These are phyloP conservation scores for Ptychodera flava DNA, from an alignment of 35 echinoderm and acorn worm species.

Conservation along the genomic window DNA sequence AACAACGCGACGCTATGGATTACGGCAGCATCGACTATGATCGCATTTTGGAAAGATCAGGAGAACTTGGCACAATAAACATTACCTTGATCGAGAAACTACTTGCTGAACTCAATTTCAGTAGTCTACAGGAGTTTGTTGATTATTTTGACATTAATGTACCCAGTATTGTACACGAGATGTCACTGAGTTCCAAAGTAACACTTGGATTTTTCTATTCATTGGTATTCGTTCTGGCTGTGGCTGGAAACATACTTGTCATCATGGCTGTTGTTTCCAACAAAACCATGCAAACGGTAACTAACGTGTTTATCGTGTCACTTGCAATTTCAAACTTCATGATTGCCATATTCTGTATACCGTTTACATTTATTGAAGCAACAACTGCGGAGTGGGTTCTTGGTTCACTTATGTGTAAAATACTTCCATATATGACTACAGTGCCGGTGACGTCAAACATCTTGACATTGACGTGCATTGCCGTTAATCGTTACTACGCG, in stretches of 20 bases:
- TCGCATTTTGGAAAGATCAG: not conserved
- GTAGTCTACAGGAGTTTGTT: not conserved
- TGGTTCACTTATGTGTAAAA: slow-evolving; percentile 80
- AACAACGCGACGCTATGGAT: not conserved
- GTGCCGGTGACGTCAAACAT: slow-evolving; percentile 67
- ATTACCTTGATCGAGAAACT: not conserved
- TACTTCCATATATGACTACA: slow-evolving; percentile 66
- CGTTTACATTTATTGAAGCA: slow-evolving; percentile 72
- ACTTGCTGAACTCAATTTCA: not conserved
- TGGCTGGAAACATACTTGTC: slow-evolving; percentile 68
- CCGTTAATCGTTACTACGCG: slow-evolving; percentile 76
- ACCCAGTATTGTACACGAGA: not conserved
- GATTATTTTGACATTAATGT: not conserved
- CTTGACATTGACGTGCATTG: slow-evolving; percentile 69
- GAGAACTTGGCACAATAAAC: not conserved
- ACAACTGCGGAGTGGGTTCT: slow-evolving; percentile 80
- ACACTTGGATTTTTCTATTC: slow-evolving; percentile 45
- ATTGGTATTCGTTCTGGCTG: slow-evolving; percentile 57
- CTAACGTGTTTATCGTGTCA: slow-evolving; percentile 74
- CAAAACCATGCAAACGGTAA: slow-evolving; percentile 70
- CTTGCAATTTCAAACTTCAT: slow-evolving; percentile 74
- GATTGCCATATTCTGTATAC: slow-evolving; percentile 70
- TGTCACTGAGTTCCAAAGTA: not conserved
- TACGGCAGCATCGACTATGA: not conserved
- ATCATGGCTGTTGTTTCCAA: slow-evolving; percentile 55